Conservation (phyloP, 2,113 vertebrate genomes). For the Halichoeres trimaculatus region DNA sequence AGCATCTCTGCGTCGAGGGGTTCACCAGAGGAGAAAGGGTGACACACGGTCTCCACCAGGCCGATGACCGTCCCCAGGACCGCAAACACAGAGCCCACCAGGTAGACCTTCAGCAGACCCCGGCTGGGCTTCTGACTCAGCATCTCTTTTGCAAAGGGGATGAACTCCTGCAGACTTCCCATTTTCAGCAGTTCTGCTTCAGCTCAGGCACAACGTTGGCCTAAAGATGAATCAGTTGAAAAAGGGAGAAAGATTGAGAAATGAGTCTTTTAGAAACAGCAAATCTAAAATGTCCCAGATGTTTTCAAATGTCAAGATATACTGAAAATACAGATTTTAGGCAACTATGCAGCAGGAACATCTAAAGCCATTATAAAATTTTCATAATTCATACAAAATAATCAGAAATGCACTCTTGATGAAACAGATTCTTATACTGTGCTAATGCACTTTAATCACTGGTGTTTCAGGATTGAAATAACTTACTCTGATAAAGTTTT, state of each 20-base stretch:
- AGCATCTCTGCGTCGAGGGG: slow-evolving; percentile 67
- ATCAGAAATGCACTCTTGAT: too few relatives aligned
- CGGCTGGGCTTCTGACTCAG: slow-evolving; percentile 84
- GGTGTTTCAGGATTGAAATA: too few relatives aligned
- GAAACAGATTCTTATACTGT: too few relatives aligned
- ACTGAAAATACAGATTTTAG: background rate
- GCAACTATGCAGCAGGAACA: background rate
- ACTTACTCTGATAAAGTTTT: too few relatives aligned
- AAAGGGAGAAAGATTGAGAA: background rate
- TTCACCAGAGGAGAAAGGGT: slow-evolving; percentile 80
- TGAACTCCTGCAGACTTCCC: slow-evolving; percentile 87
- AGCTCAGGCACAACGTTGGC: background rate
- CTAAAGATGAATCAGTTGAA: background rate
- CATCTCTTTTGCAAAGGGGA: slow-evolving; percentile 88
- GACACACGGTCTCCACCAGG: slow-evolving; percentile 86
- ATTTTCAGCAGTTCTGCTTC: slow-evolving; percentile 60
- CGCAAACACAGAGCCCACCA: slow-evolving; percentile 87
- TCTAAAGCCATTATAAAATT: too few relatives aligned
- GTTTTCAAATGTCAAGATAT: background rate
- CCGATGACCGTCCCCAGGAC: slow-evolving; percentile 86
- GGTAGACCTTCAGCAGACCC: slow-evolving; percentile 88
- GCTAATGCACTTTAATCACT: too few relatives aligned
- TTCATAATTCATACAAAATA: too few relatives aligned
- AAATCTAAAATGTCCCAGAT: background rate
- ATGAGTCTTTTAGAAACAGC: background rate